Base-by-base conservation (phyloP, 2,113 vertebrate genomes). In the Salvator merianae region DNA sequence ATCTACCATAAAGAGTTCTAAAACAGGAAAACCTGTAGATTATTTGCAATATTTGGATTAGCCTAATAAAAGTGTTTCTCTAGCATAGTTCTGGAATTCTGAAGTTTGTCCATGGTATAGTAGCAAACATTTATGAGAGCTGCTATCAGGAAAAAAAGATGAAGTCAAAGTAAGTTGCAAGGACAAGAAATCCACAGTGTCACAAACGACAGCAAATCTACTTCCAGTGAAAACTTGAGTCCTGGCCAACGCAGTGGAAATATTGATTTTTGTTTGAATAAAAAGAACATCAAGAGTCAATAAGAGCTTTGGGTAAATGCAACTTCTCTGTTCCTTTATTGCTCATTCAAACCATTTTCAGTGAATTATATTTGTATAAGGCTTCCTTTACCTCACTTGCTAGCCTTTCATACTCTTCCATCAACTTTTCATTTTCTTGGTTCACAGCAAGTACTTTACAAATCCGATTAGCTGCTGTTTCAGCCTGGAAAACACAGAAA, bases 381-480 rank as follows among this genome's bases (percentile, higher is more conserved):
- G 77, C 14, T 88, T 88, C 84, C 75, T 92, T 96, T 97, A 99
- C 99, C 98, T 99, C 98, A 95, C 98, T 99, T 88, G 99, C 98
- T 93, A 99, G 96, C 93, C 96, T 96, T 94, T 99, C 99, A 91
- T 99, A 99, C 86, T 99, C 98, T 95, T 98, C 98, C 99, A 99
- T 99, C 95, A 99, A 92, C 92, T 98, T 99, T 93, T 99, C 99
- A 93, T 99, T 99, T 95, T 99, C 99, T 94, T 99, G 99, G 96
- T 99, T 99, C 90, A 99, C 99, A 88, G 97, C 99, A 76, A 99
- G 96, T 84, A 99, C 97, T 94, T 99, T 99, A 94, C 97, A 99
- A 96, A 99, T 99, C 91, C 99, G 96, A 95, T 99, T 99, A 91
- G 98, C 98, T 81, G 99, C 99, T 10, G 98, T 99, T 96, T 99